A percentile compares a stretch with the other conserved stretches of the same genome.
Conservation (phyloP, 2,113 vertebrate genomes). For the Osmerus eperlanus region DNA sequence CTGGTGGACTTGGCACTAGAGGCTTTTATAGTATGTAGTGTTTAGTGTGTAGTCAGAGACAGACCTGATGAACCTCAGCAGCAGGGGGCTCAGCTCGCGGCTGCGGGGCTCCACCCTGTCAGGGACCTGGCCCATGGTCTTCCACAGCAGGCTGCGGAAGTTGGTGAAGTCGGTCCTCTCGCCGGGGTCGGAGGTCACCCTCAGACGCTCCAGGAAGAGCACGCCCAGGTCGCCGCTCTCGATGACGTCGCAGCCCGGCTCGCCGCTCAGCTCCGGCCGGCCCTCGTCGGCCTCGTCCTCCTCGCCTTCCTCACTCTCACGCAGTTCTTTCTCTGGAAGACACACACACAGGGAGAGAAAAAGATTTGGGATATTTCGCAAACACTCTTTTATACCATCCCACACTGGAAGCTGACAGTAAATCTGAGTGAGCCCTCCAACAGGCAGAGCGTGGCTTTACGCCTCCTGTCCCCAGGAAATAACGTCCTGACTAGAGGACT, state of each 20-base stretch:
- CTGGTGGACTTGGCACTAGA: too few species aligned
- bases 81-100: constrained; percentile 87
- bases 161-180: constrained; percentile 89
- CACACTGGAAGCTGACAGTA: too few species aligned
- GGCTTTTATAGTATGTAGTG: not conserved
- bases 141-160: constrained; percentile 90
- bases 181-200: constrained; percentile 52
- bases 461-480: not conserved
- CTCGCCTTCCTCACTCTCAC: constrained; percentile 32
- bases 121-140: constrained; percentile 82
- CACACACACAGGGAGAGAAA: not conserved
- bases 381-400: too few species aligned
- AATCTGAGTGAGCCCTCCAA: too few species aligned
- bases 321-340: constrained; percentile 81
- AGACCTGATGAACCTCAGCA: constrained; percentile 90
- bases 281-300: constrained; percentile 25
- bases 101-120: constrained; percentile 89
- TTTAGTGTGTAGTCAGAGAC: constrained; percentile 15
- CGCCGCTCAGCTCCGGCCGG: constrained; percentile 21
- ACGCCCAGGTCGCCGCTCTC: constrained; percentile 69
- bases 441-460: too few species aligned
- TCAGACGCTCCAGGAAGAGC: constrained; percentile 78
- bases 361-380: too few species aligned
- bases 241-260: constrained; percentile 64
- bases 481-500: constrained; percentile 12